A percentile compares a stretch with the other conserved stretches of the same genome.
Evolutionary conservation across 2,888 invertebrate species (phyloP).

Genomic region (Troglohyphantes excavatus): DNA sequence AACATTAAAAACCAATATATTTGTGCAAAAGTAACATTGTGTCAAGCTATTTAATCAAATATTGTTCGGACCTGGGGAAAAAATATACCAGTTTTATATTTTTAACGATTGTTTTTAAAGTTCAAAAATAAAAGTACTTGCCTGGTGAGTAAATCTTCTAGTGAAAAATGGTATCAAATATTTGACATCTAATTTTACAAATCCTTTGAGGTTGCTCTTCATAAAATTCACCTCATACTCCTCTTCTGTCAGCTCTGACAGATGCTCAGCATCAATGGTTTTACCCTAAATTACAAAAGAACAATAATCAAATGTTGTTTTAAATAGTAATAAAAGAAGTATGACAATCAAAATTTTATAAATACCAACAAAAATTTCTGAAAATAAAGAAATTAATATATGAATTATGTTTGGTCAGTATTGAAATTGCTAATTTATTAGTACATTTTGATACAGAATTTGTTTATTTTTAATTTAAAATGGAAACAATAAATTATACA

Average conservation of each 20-base stretch:
- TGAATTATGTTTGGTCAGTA: no score
- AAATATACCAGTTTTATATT: no score
- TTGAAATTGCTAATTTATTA: no score
- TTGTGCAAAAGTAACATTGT: background rate
- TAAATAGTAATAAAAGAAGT: no score
- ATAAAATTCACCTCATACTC: constrained; percentile 93
- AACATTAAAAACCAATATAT: background rate
- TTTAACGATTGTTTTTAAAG: no score
- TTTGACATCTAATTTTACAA: constrained; percentile 94
- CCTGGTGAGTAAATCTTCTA: constrained; percentile 95
- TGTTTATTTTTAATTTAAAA: no score
- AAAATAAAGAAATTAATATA: background rate
- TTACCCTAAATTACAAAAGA: constrained; percentile 85
- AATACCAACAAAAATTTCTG: background rate
- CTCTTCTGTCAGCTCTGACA: constrained; percentile 93
- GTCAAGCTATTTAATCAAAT: no score
- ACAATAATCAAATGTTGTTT: background rate
- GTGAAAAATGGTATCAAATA: constrained; percentile 98
- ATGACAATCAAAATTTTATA: no score
- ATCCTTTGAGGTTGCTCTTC: constrained; percentile 87
- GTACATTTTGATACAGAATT: no score
- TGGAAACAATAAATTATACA: no score
- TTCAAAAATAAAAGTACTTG: constrained; percentile 81
- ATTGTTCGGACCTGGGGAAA: no score
- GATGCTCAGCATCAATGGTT: constrained; percentile 95